Evolutionary conservation across 2,113 vertebrate genomes (phyloP).

Genomic region (Carassius gibelio): DNA sequence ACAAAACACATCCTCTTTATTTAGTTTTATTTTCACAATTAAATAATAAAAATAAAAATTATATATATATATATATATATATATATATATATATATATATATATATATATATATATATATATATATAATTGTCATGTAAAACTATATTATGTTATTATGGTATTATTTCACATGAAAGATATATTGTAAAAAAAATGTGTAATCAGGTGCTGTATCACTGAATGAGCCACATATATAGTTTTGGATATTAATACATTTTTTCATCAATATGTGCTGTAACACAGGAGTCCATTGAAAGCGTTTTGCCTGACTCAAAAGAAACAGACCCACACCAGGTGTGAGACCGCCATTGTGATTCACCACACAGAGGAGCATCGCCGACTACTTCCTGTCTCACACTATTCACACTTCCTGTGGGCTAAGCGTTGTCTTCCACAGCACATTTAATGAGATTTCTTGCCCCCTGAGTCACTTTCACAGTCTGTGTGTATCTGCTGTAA

Average conservation of each 20-base stretch:
- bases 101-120: too few relatives aligned
- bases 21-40: too few relatives aligned
- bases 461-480: conserved; percentile 6
- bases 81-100: too few relatives aligned
- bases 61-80: too few relatives aligned
- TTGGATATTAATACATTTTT: neutral
- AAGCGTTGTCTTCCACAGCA: conserved; percentile 1
- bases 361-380: neutral
- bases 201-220: too few relatives aligned
- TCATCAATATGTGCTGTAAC: neutral
- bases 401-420: conserved; percentile 18
- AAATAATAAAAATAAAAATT: too few relatives aligned
- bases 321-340: neutral
- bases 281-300: neutral
- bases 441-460: conserved; percentile 14
- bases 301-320: neutral
- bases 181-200: too few relatives aligned
- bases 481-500: neutral
- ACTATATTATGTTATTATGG: too few relatives aligned
- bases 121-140: too few relatives aligned
- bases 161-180: too few relatives aligned
- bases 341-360: neutral
- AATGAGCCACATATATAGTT: neutral
- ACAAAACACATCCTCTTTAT: too few relatives aligned
- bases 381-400: conserved; percentile 14